Conservation (phyloP, 2,113 vertebrate species). For the Etia nguti region DNA sequence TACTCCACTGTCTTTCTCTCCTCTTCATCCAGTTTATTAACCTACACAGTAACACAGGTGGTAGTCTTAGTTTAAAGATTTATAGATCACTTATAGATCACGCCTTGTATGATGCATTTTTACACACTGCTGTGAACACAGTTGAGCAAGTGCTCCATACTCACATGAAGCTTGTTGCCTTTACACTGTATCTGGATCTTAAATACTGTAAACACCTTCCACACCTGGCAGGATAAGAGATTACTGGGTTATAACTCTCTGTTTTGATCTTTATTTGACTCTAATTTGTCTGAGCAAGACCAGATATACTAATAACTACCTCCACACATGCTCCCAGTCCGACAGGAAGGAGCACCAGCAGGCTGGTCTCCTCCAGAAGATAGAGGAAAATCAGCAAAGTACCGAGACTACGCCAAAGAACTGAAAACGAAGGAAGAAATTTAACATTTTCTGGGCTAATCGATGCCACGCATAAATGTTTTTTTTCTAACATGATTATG, state of each 20-base stretch:
- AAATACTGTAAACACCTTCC: constrained; percentile 85
- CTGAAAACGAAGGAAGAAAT: constrained; percentile 53
- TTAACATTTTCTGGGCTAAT: background rate
- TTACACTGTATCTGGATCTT: constrained; percentile 44
- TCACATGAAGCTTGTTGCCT: constrained; percentile 55
- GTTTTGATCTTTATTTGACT: background rate
- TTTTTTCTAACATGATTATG: background rate
- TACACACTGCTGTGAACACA: background rate
- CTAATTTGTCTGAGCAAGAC: background rate
- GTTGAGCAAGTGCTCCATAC: background rate
- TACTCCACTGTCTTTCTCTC: constrained; percentile 66
- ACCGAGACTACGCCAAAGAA: constrained; percentile 92
- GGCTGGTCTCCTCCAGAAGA: constrained; percentile 88
- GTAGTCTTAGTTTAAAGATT: background rate
- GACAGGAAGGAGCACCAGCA: constrained; percentile 87
- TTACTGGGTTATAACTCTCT: background rate
- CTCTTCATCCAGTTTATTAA: constrained; percentile 63
- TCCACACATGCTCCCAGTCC: constrained; percentile 88
- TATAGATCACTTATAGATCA: background rate
- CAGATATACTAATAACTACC: constrained; percentile 57
- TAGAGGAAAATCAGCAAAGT: constrained; percentile 92
- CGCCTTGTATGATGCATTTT: fast-evolving
- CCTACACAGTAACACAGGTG: constrained; percentile 18
- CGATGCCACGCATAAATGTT: fast-evolving
- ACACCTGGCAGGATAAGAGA: constrained; percentile 72